Conservation (phyloP, 2,888 invertebrate genomes). For the Drepana falcataria region DNA sequence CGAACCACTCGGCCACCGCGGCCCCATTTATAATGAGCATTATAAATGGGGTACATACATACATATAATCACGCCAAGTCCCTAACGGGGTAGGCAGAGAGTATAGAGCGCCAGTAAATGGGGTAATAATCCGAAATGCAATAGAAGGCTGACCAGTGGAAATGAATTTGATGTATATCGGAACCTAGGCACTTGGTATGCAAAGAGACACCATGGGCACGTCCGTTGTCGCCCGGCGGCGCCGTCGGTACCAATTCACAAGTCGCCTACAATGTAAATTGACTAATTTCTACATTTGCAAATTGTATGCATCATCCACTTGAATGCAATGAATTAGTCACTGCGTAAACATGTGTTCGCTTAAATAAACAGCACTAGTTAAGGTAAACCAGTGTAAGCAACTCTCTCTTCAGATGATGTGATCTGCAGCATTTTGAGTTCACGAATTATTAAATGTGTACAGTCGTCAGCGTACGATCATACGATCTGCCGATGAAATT, state of each 20-base stretch:
- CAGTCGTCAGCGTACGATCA: too few species aligned
- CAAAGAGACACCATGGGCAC: constrained; percentile 26
- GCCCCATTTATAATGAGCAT: too few species aligned
- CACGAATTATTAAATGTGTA: not conserved
- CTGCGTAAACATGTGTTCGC: not conserved
- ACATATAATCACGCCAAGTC: too few species aligned
- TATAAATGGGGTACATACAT: too few species aligned
- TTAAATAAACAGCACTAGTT: not conserved
- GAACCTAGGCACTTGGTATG: constrained; percentile 52
- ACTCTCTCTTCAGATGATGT: too few species aligned
- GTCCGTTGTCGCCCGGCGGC: constrained; percentile 12
- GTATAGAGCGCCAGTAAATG: too few species aligned
- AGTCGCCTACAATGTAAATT: not conserved
- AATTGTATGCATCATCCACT: constrained; percentile 13
- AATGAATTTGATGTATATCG: constrained; percentile 55
- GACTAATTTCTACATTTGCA: constrained; percentile 12
- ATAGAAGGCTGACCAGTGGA: constrained; percentile 18
- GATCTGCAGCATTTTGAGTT: not conserved
- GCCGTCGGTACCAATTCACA: constrained; percentile 9
- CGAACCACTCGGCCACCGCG: too few species aligned
- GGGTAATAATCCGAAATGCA: too few species aligned
- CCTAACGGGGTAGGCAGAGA: too few species aligned
- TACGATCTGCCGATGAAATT: too few species aligned
- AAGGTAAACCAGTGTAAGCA: not conserved
- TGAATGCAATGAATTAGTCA: not conserved